Percentiles rank a stretch among this genome's conserved stretches.
phyloP scores from a whole-genome alignment of 2,888 invertebrate species.

The Margaritifera margaritifera region DNA sequence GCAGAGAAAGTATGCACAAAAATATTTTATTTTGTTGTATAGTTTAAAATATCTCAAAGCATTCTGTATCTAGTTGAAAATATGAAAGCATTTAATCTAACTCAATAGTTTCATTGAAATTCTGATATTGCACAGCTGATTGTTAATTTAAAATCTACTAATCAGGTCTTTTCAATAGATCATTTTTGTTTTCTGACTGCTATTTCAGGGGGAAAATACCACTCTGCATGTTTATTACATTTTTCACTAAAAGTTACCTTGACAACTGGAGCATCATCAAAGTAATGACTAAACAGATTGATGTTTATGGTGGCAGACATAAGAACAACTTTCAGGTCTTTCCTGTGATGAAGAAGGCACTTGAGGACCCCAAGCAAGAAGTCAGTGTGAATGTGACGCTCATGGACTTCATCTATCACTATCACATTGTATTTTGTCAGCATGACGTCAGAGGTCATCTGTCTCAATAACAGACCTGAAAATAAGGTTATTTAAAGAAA shows the following conservation, averaged over 20 bases:
- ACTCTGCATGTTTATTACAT: too few relatives aligned
- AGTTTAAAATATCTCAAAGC: too few relatives aligned
- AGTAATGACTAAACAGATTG: conserved; percentile 92
- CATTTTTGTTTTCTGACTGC: too few relatives aligned
- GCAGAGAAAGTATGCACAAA: too few relatives aligned
- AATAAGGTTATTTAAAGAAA: conserved; percentile 1
- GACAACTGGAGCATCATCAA: conserved; percentile 88
- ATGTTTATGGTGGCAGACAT: conserved; percentile 99
- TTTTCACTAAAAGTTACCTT: conserved; percentile 76
- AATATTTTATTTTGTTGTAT: too few relatives aligned
- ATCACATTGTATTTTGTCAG: conserved; percentile 89
- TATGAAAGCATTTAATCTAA: too few relatives aligned
- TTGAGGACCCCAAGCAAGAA: conserved; percentile 91
- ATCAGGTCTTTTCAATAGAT: too few relatives aligned
- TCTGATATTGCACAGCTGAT: too few relatives aligned
- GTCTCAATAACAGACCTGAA: conserved; percentile 73
- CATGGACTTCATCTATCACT: conserved; percentile 96
- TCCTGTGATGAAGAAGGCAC: conserved; percentile 86
- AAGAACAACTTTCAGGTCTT: conserved; percentile 85
- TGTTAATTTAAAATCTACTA: too few relatives aligned
- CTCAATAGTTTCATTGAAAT: too few relatives aligned
- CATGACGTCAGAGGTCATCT: conserved; percentile 87
- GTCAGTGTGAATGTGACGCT: conserved; percentile 91
- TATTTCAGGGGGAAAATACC: too few relatives aligned
- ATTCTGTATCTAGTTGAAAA: too few relatives aligned